Conservation (phyloP, 2,888 invertebrate genomes). For the Macrosoma leucophasiata region DNA sequence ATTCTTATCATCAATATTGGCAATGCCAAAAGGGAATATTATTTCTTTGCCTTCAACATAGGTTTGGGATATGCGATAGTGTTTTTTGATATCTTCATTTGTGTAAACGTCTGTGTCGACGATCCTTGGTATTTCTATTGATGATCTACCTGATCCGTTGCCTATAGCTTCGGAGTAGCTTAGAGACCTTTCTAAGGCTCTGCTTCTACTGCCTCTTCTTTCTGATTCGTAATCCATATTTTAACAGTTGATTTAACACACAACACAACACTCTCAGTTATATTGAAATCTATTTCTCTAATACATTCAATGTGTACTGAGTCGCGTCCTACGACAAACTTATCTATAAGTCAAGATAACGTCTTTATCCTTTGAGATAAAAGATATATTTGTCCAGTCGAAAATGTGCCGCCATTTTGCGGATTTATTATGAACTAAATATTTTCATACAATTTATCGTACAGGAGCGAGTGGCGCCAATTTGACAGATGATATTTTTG, state of each 20-base stretch:
- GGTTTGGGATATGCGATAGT: constrained; percentile 61
- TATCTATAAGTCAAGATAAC: constrained; percentile 43
- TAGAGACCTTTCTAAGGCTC: constrained; percentile 55
- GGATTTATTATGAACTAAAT: no score
- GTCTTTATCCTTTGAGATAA: constrained; percentile 41
- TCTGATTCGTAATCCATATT: constrained; percentile 25
- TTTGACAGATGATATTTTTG: no score
- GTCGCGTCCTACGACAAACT: constrained; percentile 29
- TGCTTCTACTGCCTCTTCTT: constrained; percentile 41
- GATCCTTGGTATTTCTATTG: constrained; percentile 60
- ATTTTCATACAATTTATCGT: no score
- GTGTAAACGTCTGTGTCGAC: constrained; percentile 57
- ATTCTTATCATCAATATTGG: constrained; percentile 37
- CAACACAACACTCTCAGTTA: constrained; percentile 17
- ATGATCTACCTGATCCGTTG: constrained; percentile 47
- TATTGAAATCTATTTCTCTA: constrained; percentile 4
- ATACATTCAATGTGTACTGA: constrained; percentile 21
- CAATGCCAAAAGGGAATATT: constrained; percentile 38
- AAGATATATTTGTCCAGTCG: constrained; percentile 38
- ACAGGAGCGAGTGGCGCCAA: no score
- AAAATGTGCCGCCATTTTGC: no score
- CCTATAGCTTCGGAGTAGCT: constrained; percentile 69
- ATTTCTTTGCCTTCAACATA: constrained; percentile 68
- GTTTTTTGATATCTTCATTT: constrained; percentile 62
- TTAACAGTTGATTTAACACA: constrained; percentile 11